Evolutionary conservation across 1,140 invertebrate genomes (phyloP).

Genomic region (Tetranychus urticae): DNA sequence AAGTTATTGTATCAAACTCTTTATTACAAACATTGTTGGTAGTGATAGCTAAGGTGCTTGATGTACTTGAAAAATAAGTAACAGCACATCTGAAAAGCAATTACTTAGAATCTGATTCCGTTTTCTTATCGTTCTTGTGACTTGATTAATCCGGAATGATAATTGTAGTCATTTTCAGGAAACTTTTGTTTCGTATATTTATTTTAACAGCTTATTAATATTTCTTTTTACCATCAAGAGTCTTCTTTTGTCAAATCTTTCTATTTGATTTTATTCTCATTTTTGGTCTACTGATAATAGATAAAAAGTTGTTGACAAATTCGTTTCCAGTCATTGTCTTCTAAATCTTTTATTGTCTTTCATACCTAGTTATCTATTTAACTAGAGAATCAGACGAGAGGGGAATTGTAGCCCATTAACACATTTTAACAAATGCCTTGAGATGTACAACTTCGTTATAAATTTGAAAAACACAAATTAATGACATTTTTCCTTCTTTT

Average conservation of each 20-base stretch:
- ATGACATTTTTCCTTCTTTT: neutral
- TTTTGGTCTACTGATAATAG: neutral
- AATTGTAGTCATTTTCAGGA: too few relatives aligned
- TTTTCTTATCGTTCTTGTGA: neutral
- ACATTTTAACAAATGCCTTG: neutral
- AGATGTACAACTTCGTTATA: neutral
- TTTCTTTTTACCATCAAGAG: too few relatives aligned
- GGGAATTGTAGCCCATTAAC: neutral
- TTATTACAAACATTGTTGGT: too few relatives aligned
- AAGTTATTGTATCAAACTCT: too few relatives aligned
- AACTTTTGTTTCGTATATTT: too few relatives aligned
- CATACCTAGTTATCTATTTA: neutral
- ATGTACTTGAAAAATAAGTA: too few relatives aligned
- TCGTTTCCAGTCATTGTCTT: neutral
- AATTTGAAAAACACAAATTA: neutral
- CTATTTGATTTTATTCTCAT: neutral
- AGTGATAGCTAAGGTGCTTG: neutral
- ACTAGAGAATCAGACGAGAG: neutral
- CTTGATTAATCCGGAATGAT: too few relatives aligned
- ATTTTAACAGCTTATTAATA: too few relatives aligned
- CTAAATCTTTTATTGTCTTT: neutral
- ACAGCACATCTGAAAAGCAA: neutral
- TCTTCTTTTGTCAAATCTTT: neutral
- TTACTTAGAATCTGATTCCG: neutral
- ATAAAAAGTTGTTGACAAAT: neutral